A percentile compares a stretch with the other conserved stretches of the same genome.
Conservation (phyloP, 1,140 invertebrate genomes). For the Zaprionus lachaisei region DNA sequence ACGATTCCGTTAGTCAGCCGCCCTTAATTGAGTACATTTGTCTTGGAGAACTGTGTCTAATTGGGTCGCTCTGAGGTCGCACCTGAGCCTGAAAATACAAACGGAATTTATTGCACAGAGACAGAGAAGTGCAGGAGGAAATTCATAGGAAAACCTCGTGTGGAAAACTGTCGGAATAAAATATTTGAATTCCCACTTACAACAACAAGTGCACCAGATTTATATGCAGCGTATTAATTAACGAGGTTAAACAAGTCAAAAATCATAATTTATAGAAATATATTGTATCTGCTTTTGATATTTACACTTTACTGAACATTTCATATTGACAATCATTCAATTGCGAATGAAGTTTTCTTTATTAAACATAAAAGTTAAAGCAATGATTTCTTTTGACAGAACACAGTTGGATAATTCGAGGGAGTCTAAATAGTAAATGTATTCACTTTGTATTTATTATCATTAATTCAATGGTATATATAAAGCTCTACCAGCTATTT, state of each 20-base stretch:
- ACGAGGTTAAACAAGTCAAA: neutral
- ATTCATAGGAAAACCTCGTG: slow-evolving; percentile 22
- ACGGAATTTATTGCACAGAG: slow-evolving; percentile 50
- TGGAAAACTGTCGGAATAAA: neutral
- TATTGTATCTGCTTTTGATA: too few species aligned
- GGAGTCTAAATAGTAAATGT: too few species aligned
- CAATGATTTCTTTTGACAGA: too few species aligned
- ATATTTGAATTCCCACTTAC: neutral
- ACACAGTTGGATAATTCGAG: too few species aligned
- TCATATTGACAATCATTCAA: too few species aligned
- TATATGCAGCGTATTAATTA: neutral
- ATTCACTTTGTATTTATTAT: too few species aligned
- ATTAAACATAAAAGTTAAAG: too few species aligned
- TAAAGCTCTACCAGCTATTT: too few species aligned
- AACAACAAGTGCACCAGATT: neutral
- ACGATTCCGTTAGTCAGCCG: neutral
- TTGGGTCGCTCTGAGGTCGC: slow-evolving; percentile 56
- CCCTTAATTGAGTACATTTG: slow-evolving; percentile 41
- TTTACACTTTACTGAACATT: too few species aligned
- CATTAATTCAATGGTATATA: too few species aligned
- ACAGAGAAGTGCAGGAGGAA: slow-evolving; percentile 18
- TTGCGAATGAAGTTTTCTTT: too few species aligned
- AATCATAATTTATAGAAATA: neutral
- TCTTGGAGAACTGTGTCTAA: slow-evolving; percentile 59
- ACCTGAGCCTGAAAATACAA: slow-evolving; percentile 59